Conservation (phyloP, 2,888 invertebrate genomes). For the Eutolmus rufibarbis region DNA sequence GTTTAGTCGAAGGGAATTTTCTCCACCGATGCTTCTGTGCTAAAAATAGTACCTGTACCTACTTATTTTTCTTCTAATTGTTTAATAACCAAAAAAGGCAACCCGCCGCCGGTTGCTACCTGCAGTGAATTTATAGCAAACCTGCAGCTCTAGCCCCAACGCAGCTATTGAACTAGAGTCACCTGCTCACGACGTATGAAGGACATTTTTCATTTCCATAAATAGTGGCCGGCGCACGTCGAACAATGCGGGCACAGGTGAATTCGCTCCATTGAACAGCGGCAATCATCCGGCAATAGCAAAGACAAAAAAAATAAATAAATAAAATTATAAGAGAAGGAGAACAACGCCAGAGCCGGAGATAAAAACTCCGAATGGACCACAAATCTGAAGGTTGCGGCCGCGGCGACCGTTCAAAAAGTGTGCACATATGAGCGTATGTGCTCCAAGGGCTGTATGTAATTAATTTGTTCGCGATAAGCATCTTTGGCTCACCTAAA, state of each 20-base stretch:
- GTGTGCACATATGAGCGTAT: conserved; percentile 4
- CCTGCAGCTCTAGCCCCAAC: background rate
- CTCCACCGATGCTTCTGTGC: background rate
- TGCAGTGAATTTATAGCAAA: background rate
- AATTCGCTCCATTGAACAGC: background rate
- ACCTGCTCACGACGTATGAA: conserved; percentile 4
- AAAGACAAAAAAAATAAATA: background rate
- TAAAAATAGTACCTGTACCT: background rate
- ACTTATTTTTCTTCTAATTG: background rate
- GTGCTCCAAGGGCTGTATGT: conserved; percentile 24
- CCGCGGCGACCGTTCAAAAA: background rate
- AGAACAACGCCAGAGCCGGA: background rate
- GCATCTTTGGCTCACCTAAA: conserved; percentile 28
- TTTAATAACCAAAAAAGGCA: background rate
- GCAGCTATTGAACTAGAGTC: background rate
- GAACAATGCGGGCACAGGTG: conserved; percentile 29
- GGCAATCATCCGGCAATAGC: background rate
- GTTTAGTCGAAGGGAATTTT: background rate
- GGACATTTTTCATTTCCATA: conserved; percentile 15
- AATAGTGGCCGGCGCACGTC: background rate
- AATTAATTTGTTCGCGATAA: conserved; percentile 42
- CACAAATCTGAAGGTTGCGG: conserved; percentile 5
- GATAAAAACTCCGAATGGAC: background rate
- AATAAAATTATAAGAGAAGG: background rate
- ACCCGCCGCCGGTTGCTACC: background rate